Evolutionary conservation across 1,140 invertebrate species (phyloP).

Genomic region (Lordiphosa mommai): DNA sequence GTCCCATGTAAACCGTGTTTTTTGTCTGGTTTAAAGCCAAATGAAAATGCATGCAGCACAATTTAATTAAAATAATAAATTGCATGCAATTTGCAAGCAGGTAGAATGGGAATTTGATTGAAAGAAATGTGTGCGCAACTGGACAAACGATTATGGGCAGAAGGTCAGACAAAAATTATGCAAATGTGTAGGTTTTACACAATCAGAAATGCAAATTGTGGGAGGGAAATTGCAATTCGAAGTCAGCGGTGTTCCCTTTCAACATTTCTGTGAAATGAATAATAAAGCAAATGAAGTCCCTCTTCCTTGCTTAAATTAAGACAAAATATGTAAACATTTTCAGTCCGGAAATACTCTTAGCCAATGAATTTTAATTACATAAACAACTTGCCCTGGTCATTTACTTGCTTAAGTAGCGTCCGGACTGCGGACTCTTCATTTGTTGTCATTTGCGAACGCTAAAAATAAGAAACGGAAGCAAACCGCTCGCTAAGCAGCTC

Average conservation of each 20-base stretch:
- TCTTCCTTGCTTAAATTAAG: slow-evolving; percentile 25
- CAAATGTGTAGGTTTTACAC: neutral
- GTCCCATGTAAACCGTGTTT: neutral
- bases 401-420: neutral
- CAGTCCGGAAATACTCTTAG: slow-evolving; percentile 8
- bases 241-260: neutral
- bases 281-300: no score
- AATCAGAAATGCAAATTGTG: no score
- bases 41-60: slow-evolving; percentile 38
- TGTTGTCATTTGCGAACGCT: no score
- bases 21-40: slow-evolving; percentile 18
- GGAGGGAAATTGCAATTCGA: no score
- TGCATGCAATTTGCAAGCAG: slow-evolving; percentile 47
- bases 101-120: neutral
- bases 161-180: no score
- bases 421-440: no score
- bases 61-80: slow-evolving; percentile 76
- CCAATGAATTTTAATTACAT: slow-evolving; percentile 67
- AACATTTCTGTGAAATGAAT: no score
- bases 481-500: slow-evolving; percentile 6
- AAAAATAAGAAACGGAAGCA: neutral
- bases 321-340: slow-evolving; percentile 1
- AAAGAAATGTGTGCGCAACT: neutral
- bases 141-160: no score
- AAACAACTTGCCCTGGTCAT: slow-evolving; percentile 42